Evolutionary conservation across 92 coral and sea anemone genomes (phyloP).

Genomic region (Palythoa heliodiscus): DNA sequence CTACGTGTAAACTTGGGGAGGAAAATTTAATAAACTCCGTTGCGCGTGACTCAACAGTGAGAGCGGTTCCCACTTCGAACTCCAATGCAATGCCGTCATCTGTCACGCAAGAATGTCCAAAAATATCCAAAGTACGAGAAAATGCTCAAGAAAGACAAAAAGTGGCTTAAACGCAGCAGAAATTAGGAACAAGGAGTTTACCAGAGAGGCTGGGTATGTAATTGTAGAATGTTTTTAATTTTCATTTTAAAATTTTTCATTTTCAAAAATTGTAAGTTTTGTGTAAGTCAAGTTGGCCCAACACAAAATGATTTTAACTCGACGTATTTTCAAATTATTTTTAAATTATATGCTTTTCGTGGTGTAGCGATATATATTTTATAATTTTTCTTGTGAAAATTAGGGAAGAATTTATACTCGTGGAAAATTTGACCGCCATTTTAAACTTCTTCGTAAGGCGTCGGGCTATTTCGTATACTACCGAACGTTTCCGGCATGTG

Average conservation of each 20-base stretch:
- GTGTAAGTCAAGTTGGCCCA: no score
- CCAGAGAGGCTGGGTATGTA: neutral
- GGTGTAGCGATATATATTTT: no score
- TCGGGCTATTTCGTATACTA: constrained; percentile 20
- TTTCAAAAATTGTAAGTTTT: neutral
- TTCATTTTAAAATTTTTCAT: no score
- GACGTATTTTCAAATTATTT: no score
- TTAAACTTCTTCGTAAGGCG: neutral
- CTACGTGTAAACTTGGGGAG: neutral
- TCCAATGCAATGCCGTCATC: neutral
- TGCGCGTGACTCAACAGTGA: neutral
- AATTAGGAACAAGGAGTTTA: neutral
- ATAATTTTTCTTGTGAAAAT: no score
- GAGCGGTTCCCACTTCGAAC: neutral
- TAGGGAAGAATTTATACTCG: neutral
- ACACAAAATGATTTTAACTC: no score
- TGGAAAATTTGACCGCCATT: constrained; percentile 12
- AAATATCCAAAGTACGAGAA: neutral
- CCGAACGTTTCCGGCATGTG: neutral
- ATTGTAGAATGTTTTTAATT: neutral
- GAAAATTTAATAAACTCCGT: neutral
- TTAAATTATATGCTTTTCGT: no score
- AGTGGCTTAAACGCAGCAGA: neutral
- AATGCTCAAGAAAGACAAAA: neutral
- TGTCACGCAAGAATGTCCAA: constrained; percentile 7